Percentiles rank a stretch among this genome's conserved stretches.
Evolutionary conservation across 2,888 invertebrate genomes (phyloP).

Genomic region (Yponomeuta evonymella): DNA sequence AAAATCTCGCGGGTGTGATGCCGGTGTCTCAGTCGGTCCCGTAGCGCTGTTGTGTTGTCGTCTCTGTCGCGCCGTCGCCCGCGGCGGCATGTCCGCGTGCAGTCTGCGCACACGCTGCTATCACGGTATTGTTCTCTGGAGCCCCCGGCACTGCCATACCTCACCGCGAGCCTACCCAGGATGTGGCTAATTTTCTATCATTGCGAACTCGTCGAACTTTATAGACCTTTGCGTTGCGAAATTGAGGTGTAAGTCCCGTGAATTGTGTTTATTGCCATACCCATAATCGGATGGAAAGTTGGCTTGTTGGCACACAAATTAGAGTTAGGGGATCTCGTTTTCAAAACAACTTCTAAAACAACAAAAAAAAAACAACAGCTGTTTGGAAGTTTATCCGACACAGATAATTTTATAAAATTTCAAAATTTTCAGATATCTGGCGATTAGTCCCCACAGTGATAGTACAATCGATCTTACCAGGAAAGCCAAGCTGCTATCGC

Average conservation of each 20-base stretch:
- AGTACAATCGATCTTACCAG: too few relatives aligned
- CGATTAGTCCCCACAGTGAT: too few relatives aligned
- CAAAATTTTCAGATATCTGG: too few relatives aligned
- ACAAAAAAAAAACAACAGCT: too few relatives aligned
- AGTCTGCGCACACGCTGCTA: constrained; percentile 37
- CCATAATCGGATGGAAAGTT: constrained; percentile 28
- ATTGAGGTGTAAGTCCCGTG: constrained; percentile 62
- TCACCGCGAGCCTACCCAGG: constrained; percentile 68
- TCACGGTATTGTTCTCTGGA: constrained; percentile 48
- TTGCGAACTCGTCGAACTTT: constrained; percentile 66
- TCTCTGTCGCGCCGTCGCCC: constrained; percentile 42
- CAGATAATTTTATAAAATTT: too few relatives aligned
- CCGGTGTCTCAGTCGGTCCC: constrained; percentile 40
- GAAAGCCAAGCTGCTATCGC: not conserved
- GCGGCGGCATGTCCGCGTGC: constrained; percentile 45
- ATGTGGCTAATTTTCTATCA: constrained; percentile 75
- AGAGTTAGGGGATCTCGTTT: not conserved
- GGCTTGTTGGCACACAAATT: not conserved
- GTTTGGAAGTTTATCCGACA: too few relatives aligned
- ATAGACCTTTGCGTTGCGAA: constrained; percentile 64
- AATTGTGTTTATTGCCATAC: constrained; percentile 61
- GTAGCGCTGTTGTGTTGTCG: constrained; percentile 28
- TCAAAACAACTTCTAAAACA: too few relatives aligned
- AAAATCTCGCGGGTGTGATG: constrained; percentile 55
- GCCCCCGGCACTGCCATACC: constrained; percentile 46